These are phyloP conservation scores for Drosophila bipectinata DNA, from an alignment of 1,140 invertebrate genomes.

Conservation along the genomic window DNA sequence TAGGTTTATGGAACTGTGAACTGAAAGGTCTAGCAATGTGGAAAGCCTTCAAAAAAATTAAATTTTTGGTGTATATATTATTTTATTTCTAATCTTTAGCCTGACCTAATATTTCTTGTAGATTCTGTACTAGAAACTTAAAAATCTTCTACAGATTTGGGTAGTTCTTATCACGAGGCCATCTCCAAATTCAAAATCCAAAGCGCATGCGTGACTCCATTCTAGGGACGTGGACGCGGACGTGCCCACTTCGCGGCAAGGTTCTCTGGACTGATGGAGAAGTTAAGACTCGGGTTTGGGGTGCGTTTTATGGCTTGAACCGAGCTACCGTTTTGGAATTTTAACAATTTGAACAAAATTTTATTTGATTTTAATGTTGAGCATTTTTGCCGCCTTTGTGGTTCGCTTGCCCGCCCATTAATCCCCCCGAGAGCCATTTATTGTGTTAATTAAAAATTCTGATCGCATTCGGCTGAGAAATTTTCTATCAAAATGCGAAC, in stretches of 20 bases:
- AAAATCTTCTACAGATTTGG: background rate
- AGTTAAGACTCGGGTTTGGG: slow-evolving; percentile 6
- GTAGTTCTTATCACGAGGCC: background rate
- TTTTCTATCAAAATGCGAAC: slow-evolving; percentile 77
- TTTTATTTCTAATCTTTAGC: background rate
- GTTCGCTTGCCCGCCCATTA: slow-evolving; percentile 19
- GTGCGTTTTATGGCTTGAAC: slow-evolving; percentile 56
- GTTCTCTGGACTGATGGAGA: slow-evolving; percentile 2
- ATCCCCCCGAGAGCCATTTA: background rate
- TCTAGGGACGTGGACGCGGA: slow-evolving; percentile 53
- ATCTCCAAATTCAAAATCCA: background rate
- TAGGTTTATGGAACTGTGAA: slow-evolving; percentile 36
- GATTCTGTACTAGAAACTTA: background rate
- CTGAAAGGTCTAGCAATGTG: background rate
- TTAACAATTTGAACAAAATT: slow-evolving; percentile 59
- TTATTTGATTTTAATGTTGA: slow-evolving; percentile 77
- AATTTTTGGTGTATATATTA: background rate
- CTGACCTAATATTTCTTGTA: background rate
- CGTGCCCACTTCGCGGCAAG: slow-evolving; percentile 13
- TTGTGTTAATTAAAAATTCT: slow-evolving; percentile 49
- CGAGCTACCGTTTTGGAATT: slow-evolving; percentile 60
- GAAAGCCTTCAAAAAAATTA: background rate
- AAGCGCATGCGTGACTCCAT: slow-evolving; percentile 47
- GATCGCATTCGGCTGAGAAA: slow-evolving; percentile 39
- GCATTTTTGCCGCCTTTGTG: slow-evolving; percentile 65